These are phyloP conservation scores for Papilio glaucus DNA, from an alignment of 1,140 invertebrate species.

Conservation along the genomic window DNA sequence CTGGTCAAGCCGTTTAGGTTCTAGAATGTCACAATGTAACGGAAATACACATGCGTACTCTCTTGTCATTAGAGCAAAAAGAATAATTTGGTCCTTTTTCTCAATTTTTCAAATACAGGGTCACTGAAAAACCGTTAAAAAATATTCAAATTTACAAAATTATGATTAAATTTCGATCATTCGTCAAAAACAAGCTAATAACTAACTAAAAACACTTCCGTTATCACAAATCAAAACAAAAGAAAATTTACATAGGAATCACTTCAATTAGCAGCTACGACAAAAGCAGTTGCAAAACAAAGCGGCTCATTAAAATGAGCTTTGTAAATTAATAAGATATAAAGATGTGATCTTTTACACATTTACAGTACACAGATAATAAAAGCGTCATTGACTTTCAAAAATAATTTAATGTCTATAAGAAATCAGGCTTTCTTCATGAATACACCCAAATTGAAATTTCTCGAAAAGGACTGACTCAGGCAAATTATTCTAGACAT, in stretches of 20 bases:
- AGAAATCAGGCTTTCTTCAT: neutral
- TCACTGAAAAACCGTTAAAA: no score
- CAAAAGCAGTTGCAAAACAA: conserved; percentile 16
- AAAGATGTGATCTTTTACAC: neutral
- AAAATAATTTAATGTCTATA: no score
- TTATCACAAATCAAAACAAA: conserved; percentile 1
- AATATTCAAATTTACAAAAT: neutral
- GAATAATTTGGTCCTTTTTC: no score
- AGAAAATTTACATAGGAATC: neutral
- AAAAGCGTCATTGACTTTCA: no score
- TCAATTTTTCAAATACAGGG: no score
- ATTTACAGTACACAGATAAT: no score
- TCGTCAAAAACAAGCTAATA: neutral
- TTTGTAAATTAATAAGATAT: neutral
- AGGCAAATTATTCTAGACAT: neutral
- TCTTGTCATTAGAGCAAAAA: no score
- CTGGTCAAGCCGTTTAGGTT: no score
- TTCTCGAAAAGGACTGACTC: neutral
- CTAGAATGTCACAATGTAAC: no score
- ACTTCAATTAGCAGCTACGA: conserved; percentile 20
- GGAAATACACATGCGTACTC: no score
- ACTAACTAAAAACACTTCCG: neutral
- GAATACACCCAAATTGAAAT: neutral
- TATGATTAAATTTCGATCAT: neutral
- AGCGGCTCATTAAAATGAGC: conserved; percentile 7